Base-by-base conservation (phyloP, 92 coral and sea anemone species). In the Umimayanthus kanabou region DNA sequence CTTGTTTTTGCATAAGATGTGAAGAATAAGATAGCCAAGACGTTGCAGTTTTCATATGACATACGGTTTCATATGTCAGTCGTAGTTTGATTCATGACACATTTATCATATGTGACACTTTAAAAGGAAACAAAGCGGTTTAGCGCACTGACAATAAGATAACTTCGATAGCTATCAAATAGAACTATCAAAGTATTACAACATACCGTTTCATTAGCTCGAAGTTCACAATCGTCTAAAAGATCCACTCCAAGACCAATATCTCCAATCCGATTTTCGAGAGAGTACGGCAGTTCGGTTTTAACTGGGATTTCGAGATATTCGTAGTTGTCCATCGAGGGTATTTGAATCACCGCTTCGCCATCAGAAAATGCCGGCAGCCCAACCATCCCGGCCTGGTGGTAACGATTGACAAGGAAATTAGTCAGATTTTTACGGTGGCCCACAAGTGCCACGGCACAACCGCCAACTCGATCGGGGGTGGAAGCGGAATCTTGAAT, bases 281-380 rank as follows among this genome's bases (percentile, higher is more conserved):
- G 69, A 50, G 78, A 83, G 28, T 67, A 83, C 28, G 87, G 87
- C 18, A 69, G 77, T 29, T 83, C 87, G 5, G 87, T 69, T 45
- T 70, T 83, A 28, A 83, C 87, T 18, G 87, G 78, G 65, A 83
- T 40, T 18, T 83, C 87, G 65, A 83, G 45, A 7, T 83, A 83
- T 70, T 83, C 87, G n/a, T 83, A 83, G 50, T 83, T 83, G n/a
- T 83, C 87, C 65, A 83, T 47, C 40, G 87, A 83, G 7, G 87
- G 65, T 18, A 83, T 49, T 70, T 70, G 65, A 83, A 47, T 71
- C 39, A 83, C 55, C 25, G 87, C 65, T 70, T 83, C 87, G 50
- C 87, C 87, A 16, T 83, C 87, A 6, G 78, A 83, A 70, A 83
- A 83, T 3, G 77, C 22, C 64, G 87, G 78, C 5, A 83, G 64